Evolutionary conservation across 2,113 vertebrate species (phyloP).

Genomic region (Madoqua kirkii): DNA sequence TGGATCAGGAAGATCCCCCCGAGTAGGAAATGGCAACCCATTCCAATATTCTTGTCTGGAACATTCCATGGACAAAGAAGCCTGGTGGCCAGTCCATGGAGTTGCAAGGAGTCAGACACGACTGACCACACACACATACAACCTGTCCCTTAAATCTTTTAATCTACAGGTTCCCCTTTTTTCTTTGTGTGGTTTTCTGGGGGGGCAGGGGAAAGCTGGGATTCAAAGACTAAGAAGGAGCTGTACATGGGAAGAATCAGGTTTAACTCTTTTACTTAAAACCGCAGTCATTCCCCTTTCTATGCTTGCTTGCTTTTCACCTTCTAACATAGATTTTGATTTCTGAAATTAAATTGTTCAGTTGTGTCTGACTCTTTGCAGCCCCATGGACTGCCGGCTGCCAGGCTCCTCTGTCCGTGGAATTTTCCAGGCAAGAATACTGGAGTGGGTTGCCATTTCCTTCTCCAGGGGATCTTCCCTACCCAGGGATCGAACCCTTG

Average conservation of each 20-base stretch:
- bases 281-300: too few species aligned
- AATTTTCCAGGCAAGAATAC: neutral
- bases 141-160: neutral
- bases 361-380: neutral
- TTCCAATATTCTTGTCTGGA: neutral
- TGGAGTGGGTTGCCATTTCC: neutral
- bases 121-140: neutral
- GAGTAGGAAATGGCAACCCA: neutral
- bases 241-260: neutral
- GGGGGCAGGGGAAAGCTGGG: neutral
- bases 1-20: neutral
- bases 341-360: neutral
- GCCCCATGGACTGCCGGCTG: neutral
- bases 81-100: neutral
- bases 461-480: neutral
- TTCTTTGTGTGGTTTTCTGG: neutral
- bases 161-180: neutral
- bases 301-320: neutral
- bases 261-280: neutral
- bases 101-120: neutral
- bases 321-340: neutral
- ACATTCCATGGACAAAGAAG: neutral
- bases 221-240: neutral
- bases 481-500: neutral
- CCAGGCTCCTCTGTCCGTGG: neutral